phyloP scores from a whole-genome alignment of 1,140 invertebrate species.

The Ptiloglossa arizonensis region DNA sequence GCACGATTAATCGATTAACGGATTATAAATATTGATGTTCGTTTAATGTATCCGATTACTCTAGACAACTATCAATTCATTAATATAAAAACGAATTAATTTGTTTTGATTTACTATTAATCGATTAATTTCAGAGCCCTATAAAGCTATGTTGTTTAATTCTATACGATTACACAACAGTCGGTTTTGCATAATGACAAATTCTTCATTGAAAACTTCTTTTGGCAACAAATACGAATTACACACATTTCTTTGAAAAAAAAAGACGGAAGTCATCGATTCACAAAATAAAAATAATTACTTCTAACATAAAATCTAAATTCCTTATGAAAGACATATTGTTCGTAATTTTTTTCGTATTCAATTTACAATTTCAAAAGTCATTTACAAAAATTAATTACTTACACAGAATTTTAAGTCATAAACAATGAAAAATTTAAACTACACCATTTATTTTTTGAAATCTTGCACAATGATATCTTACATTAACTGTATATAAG shows the following conservation, averaged over 20 bases:
- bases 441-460: constrained; percentile 3
- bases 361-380: constrained; percentile 32
- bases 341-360: constrained; percentile 8
- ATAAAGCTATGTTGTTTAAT: constrained; percentile 27
- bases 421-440: constrained; percentile 24
- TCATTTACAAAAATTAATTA: constrained; percentile 20
- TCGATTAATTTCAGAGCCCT: constrained; percentile 45
- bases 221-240: constrained; percentile 43
- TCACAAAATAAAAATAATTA: constrained; percentile 14
- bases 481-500: constrained; percentile 1
- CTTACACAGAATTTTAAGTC: not conserved
- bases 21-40: constrained; percentile 17
- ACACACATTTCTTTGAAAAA: not conserved
- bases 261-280: constrained; percentile 38
- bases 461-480: not conserved
- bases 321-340: constrained; percentile 22
- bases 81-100: constrained; percentile 39
- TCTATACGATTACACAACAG: constrained; percentile 41
- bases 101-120: constrained; percentile 32
- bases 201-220: constrained; percentile 32
- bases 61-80: constrained; percentile 31
- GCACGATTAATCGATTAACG: constrained; percentile 48
- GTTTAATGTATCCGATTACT: constrained; percentile 19
- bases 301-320: constrained; percentile 34
- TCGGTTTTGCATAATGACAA: constrained; percentile 41